These are phyloP conservation scores for Darevskia mixta DNA, from an alignment of 2,797 vertebrate species.

Conservation along the genomic window DNA sequence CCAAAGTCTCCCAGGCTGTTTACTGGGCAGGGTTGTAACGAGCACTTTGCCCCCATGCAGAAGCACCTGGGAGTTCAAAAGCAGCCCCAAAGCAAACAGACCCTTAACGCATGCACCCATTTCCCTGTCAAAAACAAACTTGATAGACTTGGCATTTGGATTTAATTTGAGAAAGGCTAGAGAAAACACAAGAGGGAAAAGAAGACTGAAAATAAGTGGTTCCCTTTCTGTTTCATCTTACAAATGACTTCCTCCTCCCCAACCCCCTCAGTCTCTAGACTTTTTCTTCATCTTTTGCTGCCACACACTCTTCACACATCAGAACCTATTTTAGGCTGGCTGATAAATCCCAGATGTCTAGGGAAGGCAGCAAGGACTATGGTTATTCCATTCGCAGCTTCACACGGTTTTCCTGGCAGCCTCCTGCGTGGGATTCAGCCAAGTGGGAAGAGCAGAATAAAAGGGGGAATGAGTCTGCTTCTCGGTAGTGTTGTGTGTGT, in stretches of 20 bases:
- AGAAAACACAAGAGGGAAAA: not conserved
- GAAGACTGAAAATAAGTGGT: not conserved
- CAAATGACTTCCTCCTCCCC: constrained; percentile 8
- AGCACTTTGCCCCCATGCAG: not conserved
- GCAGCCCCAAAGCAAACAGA: not conserved
- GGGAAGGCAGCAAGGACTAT: constrained; percentile 64
- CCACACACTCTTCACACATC: constrained; percentile 65
- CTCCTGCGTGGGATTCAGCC: constrained; percentile 55
- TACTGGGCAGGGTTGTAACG: not conserved
- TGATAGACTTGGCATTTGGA: constrained; percentile 1
- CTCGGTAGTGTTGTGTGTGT: constrained; percentile 4
- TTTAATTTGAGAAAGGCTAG: constrained; percentile 5
- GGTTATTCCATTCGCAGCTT: constrained; percentile 68
- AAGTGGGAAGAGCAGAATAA: constrained; percentile 46
- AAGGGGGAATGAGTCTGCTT: constrained; percentile 45
- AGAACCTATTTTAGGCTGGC: constrained; percentile 75
- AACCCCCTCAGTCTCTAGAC: constrained; percentile 57
- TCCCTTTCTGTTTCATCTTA: not conserved
- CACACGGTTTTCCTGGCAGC: constrained; percentile 57
- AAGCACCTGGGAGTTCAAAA: not conserved
- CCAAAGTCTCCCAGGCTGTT: no score
- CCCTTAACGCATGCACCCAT: no score
- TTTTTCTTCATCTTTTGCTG: constrained; percentile 37
- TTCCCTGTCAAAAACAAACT: constrained; percentile 3
- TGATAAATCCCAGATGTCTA: constrained; percentile 77